phyloP scores from a whole-genome alignment of 2,797 vertebrate genomes.

The Mareca penelope region DNA sequence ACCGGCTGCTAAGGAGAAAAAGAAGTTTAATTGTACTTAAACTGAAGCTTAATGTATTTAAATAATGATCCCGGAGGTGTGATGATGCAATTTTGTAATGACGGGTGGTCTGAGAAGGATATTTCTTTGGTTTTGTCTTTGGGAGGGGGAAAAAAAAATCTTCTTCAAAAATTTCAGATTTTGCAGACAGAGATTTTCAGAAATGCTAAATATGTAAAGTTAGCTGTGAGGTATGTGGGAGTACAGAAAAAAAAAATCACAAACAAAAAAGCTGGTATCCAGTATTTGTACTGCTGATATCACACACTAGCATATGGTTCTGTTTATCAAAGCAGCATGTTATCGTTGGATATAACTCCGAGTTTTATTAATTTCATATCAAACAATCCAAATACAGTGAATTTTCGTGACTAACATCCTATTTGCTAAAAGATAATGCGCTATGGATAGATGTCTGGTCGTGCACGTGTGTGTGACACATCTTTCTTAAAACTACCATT shows the following conservation, averaged over 20 bases:
- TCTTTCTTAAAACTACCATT: not conserved
- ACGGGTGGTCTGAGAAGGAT: not conserved
- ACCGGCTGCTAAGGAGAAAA: not conserved
- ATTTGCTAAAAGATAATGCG: not conserved
- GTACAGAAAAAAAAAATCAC: not conserved
- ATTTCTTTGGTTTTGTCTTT: not conserved
- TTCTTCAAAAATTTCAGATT: not conserved
- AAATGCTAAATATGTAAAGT: not conserved
- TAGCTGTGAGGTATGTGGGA: not conserved
- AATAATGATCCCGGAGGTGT: not conserved
- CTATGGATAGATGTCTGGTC: not conserved
- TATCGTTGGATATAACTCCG: not conserved
- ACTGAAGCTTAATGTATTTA: not conserved
- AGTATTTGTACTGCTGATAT: not conserved
- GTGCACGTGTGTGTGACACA: rapidly evolving
- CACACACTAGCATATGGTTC: not conserved
- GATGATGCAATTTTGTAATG: rapidly evolving
- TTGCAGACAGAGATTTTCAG: not conserved
- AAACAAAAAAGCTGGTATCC: not conserved
- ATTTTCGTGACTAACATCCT: not conserved
- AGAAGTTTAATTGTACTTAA: not conserved
- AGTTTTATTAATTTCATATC: not conserved
- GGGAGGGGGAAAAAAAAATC: not conserved
- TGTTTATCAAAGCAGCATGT: not conserved
- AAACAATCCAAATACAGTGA: not conserved